These are phyloP conservation scores for Anthonomus grandis DNA, from an alignment of 1,140 invertebrate genomes.

Conservation along the genomic window DNA sequence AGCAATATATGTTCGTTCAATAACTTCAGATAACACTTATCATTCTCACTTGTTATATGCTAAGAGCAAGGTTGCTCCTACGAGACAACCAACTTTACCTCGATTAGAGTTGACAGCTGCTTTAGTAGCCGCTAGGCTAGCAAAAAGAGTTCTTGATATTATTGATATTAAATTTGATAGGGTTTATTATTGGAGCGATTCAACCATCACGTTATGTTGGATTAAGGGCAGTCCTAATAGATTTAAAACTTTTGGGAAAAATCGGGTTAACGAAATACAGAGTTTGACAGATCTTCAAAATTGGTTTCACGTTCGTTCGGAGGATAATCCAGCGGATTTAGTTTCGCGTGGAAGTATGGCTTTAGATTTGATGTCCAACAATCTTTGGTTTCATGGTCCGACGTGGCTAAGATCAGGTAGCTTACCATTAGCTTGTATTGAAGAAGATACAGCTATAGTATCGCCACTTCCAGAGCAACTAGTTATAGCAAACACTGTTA, in stretches of 20 bases:
- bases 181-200: constrained; percentile 19
- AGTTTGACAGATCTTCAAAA: neutral
- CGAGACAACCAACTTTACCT: constrained; percentile 36
- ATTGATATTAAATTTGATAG: constrained; percentile 4
- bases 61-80: constrained; percentile 39
- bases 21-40: constrained; percentile 6
- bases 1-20: constrained; percentile 31
- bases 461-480: neutral
- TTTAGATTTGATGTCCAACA: neutral
- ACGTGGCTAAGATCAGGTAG: constrained; percentile 10
- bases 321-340: constrained; percentile 25
- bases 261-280: constrained; percentile 11
- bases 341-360: constrained; percentile 1
- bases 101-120: constrained; percentile 39
- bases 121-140: constrained; percentile 26
- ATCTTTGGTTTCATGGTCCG: constrained; percentile 27
- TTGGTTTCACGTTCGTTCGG: constrained; percentile 6
- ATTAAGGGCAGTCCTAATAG: constrained; percentile 1
- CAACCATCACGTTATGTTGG: constrained; percentile 17
- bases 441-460: neutral
- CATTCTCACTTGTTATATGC: constrained; percentile 22
- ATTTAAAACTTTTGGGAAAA: constrained; percentile 9
- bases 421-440: neutral
- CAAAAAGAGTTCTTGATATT: constrained; percentile 6
- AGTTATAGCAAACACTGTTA: neutral